These are phyloP conservation scores for Calliopsis andreniformis DNA, from an alignment of 1,140 invertebrate genomes.

Conservation along the genomic window DNA sequence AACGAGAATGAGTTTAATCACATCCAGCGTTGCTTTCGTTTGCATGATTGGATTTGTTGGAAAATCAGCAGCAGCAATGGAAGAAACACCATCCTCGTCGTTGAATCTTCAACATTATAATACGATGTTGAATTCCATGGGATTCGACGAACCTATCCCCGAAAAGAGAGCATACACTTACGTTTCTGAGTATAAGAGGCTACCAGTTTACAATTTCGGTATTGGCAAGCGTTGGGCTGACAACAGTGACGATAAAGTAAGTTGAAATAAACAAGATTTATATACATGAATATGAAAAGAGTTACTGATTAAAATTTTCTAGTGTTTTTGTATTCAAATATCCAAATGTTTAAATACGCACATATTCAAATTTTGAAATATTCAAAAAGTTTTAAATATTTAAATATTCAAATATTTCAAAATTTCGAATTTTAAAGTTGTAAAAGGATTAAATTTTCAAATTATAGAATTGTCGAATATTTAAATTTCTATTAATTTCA, in stretches of 20 bases:
- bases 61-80: slow-evolving; percentile 54
- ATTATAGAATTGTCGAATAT: no score
- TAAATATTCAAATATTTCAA: no score
- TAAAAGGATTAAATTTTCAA: no score
- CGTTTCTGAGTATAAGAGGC: slow-evolving; percentile 85
- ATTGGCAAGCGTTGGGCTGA: slow-evolving; percentile 83
- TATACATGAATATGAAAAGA: no score
- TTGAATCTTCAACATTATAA: slow-evolving; percentile 39
- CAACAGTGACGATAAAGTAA: slow-evolving; percentile 59
- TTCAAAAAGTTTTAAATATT: no score
- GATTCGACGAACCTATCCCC: slow-evolving; percentile 49
- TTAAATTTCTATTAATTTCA: no score
- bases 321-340: no score
- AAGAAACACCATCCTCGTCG: slow-evolving; percentile 59
- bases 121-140: slow-evolving; percentile 24
- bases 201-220: slow-evolving; percentile 86
- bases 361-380: no score
- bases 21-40: slow-evolving; percentile 58
- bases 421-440: no score
- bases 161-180: slow-evolving; percentile 85
- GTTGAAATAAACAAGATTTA: no score
- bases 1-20: slow-evolving; percentile 24
- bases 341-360: no score
- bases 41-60: slow-evolving; percentile 65
- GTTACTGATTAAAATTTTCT: no score